A percentile compares a stretch with the other conserved stretches of the same genome.
Evolutionary conservation across 2,888 invertebrate species (phyloP).

Genomic region (Drosophila macrospina): DNA sequence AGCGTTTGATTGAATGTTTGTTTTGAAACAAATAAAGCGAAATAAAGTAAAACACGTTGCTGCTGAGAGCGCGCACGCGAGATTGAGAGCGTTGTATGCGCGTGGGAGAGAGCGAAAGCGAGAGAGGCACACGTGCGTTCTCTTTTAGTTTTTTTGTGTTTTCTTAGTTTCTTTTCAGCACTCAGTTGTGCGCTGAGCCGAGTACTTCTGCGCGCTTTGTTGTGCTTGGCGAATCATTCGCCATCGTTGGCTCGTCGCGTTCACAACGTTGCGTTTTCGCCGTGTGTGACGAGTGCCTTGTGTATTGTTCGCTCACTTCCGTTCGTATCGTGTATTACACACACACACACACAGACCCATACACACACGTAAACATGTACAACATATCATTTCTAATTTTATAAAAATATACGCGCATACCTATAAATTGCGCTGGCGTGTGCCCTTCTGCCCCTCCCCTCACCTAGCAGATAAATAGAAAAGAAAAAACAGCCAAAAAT

Average conservation of each 20-base stretch:
- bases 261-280: conserved; percentile 69
- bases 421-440: conserved; percentile 40
- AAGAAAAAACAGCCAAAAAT: conserved; percentile 20
- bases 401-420: conserved; percentile 51
- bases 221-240: conserved; percentile 59
- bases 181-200: conserved; percentile 35
- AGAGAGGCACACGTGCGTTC: conserved; percentile 38
- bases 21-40: conserved; percentile 50
- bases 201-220: conserved; percentile 68
- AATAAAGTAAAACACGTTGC: conserved; percentile 28
- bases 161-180: too few species aligned
- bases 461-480: conserved; percentile 10
- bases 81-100: conserved; percentile 6
- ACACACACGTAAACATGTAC: conserved; percentile 1
- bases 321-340: conserved; percentile 43
- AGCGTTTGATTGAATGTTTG: conserved; percentile 68
- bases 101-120: conserved; percentile 13
- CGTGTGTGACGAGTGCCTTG: conserved; percentile 31
- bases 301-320: conserved; percentile 50
- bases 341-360: conserved; percentile 16
- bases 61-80: conserved; percentile 3
- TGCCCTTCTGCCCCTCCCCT: conserved; percentile 14
- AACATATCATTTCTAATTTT: conserved; percentile 74
- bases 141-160: conserved; percentile 3
- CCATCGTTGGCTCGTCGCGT: conserved; percentile 60